These are phyloP conservation scores for Leptinotarsa haldemani DNA, from an alignment of 2,888 invertebrate genomes.

Conservation along the genomic window DNA sequence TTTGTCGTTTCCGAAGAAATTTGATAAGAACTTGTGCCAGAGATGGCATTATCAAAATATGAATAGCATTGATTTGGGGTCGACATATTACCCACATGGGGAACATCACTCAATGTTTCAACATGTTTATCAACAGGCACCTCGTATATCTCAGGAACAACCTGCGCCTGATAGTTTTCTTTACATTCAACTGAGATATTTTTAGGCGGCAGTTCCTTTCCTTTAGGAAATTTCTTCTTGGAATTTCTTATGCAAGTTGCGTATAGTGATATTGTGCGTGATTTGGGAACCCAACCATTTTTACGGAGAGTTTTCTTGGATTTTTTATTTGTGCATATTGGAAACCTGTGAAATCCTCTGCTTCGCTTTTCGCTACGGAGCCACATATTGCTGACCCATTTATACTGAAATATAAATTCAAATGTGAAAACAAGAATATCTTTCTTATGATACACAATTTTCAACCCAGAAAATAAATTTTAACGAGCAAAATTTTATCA, in stretches of 20 bases:
- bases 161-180: conserved; percentile 62
- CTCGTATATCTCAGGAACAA: conserved; percentile 61
- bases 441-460: neutral
- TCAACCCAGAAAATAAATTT: too few species aligned
- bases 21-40: conserved; percentile 52
- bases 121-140: conserved; percentile 41
- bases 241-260: conserved; percentile 47
- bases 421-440: neutral
- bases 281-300: conserved; percentile 56
- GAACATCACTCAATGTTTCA: conserved; percentile 40
- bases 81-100: conserved; percentile 39
- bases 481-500: too few species aligned
- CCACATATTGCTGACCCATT: conserved; percentile 69
- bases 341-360: conserved; percentile 67
- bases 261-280: conserved; percentile 50
- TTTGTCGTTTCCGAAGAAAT: conserved; percentile 44
- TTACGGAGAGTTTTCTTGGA: conserved; percentile 51
- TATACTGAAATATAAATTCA: conserved; percentile 41
- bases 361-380: conserved; percentile 76
- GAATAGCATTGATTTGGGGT: conserved; percentile 51
- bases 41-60: conserved; percentile 45
- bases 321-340: conserved; percentile 55
- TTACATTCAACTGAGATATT: conserved; percentile 58
- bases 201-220: conserved; percentile 31
- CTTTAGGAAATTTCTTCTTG: conserved; percentile 45